Evolutionary conservation across 2,888 invertebrate species (phyloP).

Genomic region (Heliconius hortense): DNA sequence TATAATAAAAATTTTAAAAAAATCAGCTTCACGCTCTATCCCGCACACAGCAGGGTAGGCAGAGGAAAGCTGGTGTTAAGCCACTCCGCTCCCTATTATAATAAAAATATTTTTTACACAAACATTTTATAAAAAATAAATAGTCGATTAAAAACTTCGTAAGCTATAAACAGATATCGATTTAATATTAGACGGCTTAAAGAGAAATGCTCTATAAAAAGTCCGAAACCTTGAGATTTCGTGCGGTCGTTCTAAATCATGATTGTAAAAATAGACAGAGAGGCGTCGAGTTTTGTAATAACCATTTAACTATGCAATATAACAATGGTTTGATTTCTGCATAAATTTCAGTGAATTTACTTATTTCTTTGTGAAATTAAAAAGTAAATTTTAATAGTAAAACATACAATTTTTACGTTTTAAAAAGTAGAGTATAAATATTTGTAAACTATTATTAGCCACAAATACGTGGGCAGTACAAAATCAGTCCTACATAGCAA

Average conservation of each 20-base stretch:
- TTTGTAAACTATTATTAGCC: no score
- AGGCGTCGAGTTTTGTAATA: conserved; percentile 6
- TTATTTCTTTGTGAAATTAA: not conserved
- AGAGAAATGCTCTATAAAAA: conserved; percentile 38
- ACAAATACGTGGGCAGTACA: no score
- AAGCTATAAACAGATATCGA: conserved; percentile 29
- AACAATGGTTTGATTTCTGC: conserved; percentile 5
- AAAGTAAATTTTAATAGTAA: not conserved
- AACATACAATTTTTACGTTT: not conserved
- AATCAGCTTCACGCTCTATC: no score
- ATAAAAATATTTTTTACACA: not conserved
- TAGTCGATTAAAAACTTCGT: conserved; percentile 11
- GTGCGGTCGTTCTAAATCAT: conserved; percentile 30
- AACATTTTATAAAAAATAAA: conserved; percentile 9
- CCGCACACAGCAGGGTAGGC: no score
- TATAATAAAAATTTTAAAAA: no score
- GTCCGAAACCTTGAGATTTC: conserved; percentile 33
- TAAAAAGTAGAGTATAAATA: not conserved
- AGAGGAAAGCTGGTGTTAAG: no score
- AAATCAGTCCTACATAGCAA: no score
- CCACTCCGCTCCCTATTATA: not conserved
- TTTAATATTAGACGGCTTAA: conserved; percentile 31
- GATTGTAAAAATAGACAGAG: conserved; percentile 24
- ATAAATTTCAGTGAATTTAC: conserved; percentile 3
- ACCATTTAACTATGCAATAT: conserved; percentile 5